Base-by-base conservation (phyloP, 2,888 invertebrate genomes). In the Melinaea menophilus region DNA sequence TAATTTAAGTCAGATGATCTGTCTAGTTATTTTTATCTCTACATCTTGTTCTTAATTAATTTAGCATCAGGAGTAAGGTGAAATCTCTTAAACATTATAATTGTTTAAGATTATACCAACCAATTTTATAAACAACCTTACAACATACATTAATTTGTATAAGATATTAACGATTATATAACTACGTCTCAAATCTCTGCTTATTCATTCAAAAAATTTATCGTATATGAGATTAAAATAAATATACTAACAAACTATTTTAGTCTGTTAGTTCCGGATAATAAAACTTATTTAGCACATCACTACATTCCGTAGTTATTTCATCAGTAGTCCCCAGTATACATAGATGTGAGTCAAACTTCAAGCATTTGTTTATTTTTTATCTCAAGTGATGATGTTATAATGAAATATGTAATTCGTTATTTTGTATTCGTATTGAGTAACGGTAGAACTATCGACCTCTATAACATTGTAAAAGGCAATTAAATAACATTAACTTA, bases 1-100 rank as follows among this genome's bases (percentile, higher is more conserved):
- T 41, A 0, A 41, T 9, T 41, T 41, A 11, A 4, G 9, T 47
- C n/a, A 22, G 13, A 55, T 58, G 45, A 11, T 22, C 37, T 58
- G 56, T 73, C 68, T 67, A 66, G 62, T 65, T 54, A 9, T 66
- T 67, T 22, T 47, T 51, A 57, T 48, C 41, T 71, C 73, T 73
- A 22, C 56, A 56, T 46, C 41, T 57, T 61, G 56, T 66, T 71
- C 70, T 70, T 73, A 71, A 74, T 74, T 73, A 74, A 73, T 73
- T 73, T 70, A 74, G 61, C 73, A 67, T 64, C 65, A 60, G 61
- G 68, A 69, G 69, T 65, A 63, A 72, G 68, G 73, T 69, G 68
- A 71, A 72, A 73, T 71, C 68, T 71, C 66, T 71, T 69, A 72
- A 72, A 65, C 72, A 62, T 59, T 67, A 71, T 78, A 79, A 79